These are phyloP conservation scores for Genyomyrus donnyi DNA, from an alignment of 2,113 vertebrate genomes.

Conservation along the genomic window DNA sequence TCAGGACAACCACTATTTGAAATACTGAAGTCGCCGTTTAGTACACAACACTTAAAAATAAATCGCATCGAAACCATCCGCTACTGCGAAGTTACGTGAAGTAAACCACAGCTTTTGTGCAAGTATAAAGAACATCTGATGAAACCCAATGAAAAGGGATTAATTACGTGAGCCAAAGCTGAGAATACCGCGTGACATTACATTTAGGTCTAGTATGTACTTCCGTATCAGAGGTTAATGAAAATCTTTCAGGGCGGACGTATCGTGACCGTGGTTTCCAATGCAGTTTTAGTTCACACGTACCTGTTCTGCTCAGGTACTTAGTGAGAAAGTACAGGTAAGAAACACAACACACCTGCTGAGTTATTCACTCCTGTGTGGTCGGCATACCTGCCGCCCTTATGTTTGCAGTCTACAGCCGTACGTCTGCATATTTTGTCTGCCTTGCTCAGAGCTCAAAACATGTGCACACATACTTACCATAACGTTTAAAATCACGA, in stretches of 20 bases:
- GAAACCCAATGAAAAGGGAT: neutral
- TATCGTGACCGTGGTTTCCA: neutral
- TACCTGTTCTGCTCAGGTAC: neutral
- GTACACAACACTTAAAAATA: neutral
- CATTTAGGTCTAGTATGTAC: neutral
- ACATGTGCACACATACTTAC: neutral
- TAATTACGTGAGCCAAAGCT: neutral
- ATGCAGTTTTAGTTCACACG: neutral
- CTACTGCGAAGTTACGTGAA: neutral
- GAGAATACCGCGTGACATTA: neutral
- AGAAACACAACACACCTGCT: neutral
- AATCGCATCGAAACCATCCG: neutral
- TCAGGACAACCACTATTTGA: neutral
- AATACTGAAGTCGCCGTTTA: neutral
- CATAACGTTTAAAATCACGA: neutral
- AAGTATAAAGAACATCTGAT: neutral
- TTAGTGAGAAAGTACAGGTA: neutral
- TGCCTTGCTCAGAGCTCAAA: neutral
- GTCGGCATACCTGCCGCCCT: neutral
- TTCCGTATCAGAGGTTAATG: neutral
- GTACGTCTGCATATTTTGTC: neutral
- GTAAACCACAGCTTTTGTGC: neutral
- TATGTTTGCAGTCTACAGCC: neutral
- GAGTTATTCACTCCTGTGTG: neutral
- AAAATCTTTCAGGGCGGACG: neutral